phyloP scores from a whole-genome alignment of 2,888 invertebrate species.

The Pomacea canaliculata region DNA sequence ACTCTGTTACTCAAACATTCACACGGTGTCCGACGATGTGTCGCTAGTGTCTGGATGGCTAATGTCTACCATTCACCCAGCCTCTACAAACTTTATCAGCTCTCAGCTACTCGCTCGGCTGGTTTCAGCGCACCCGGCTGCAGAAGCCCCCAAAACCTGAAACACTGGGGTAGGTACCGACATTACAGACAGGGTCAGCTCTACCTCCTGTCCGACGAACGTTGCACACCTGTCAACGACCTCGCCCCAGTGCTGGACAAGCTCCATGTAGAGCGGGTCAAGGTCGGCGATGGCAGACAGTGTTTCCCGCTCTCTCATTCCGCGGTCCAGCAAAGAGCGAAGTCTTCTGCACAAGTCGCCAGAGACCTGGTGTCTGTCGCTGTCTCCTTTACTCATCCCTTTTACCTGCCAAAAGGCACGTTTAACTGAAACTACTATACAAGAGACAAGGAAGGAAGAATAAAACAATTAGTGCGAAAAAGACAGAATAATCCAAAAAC shows the following conservation, averaged over 20 bases:
- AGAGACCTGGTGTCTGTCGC: slow-evolving; percentile 45
- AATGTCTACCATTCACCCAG: too few species aligned
- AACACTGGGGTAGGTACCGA: background rate
- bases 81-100: too few species aligned
- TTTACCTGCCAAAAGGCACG: background rate
- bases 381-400: slow-evolving; percentile 37
- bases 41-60: too few species aligned
- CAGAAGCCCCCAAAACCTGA: background rate
- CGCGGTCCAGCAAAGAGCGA: slow-evolving; percentile 46
- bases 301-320: slow-evolving; percentile 34
- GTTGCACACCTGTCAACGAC: slow-evolving; percentile 36
- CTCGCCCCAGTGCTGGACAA: slow-evolving; percentile 48
- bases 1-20: too few species aligned
- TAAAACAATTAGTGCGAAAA: too few species aligned
- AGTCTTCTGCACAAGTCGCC: slow-evolving; percentile 46
- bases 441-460: too few species aligned
- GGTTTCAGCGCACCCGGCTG: too few species aligned
- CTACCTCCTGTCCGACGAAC: slow-evolving; percentile 49
- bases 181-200: background rate
- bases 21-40: too few species aligned
- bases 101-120: too few species aligned
- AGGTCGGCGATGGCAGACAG: slow-evolving; percentile 14
- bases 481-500: too few species aligned
- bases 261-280: slow-evolving; percentile 51
- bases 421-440: too few species aligned